Evolutionary conservation across 2,797 vertebrate species (phyloP), one percentile per base, ranked within the genome.

Genomic region (Aulostomus chinensis): DNA sequence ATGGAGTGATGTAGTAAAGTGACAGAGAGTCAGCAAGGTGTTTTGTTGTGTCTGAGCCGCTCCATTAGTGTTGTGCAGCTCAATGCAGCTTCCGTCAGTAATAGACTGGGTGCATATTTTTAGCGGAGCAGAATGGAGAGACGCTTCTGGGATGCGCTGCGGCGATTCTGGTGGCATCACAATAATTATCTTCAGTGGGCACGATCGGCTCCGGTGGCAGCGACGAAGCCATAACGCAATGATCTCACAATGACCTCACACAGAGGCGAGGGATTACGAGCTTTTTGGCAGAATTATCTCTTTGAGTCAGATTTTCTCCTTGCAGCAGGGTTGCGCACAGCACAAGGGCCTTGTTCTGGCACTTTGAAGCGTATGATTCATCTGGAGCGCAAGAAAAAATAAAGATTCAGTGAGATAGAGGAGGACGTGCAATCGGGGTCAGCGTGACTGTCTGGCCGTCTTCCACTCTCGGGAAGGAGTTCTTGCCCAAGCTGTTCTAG

Each of bases 391-490:
- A 31, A 28, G 38, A 2, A 38, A 13, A 7, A 2, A 1, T 20
- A 39, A 21, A 26, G 58, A 62, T 63, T 49, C 56, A 36, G 68
- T 50, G 32, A 7, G 32, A 24, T 39, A 65, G 53, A 73, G 60
- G 62, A 70, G 76, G 80, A 71, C 79, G 80, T 76, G 63, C 15
- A 47, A 62, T 72, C 45, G 4, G 54, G 78, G 80, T 85, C 80
- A 81, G 67, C 73, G 52, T 52, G 71, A 70, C 80, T 61, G 56
- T 82, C 78, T 86, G 73, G 67, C 61, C 28, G 28, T 49, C 56
- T 56, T 56, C 49, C 35, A 10, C 57, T 67, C 57, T 64, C 2
- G 24, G 39, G 31, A 65, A 47, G 41, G 49, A 62, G 62, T 51
- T 56, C 55, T 57, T 14, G 4, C 69, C 55, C 30, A 5, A 41